Percentiles rank a stretch among this genome's conserved stretches.
Evolutionary conservation across 2,797 vertebrate genomes (phyloP).

Genomic region (Poecilia velifera): DNA sequence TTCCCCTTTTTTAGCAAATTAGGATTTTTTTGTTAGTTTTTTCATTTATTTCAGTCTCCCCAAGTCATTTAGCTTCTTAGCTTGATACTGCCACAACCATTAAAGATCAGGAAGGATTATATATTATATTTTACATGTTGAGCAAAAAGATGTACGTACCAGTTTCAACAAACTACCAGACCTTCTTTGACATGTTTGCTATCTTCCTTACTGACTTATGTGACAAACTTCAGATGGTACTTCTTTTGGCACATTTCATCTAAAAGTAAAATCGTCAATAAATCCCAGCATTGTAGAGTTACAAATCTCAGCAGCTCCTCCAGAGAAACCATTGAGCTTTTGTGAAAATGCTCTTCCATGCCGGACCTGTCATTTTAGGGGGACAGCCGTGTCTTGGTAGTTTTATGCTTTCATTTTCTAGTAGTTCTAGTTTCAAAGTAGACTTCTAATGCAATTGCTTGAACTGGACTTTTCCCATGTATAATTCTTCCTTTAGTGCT

Average conservation of each 20-base stretch:
- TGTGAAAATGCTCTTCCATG: background rate
- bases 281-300: background rate
- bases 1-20: background rate
- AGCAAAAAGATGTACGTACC: background rate
- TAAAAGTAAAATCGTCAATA: background rate
- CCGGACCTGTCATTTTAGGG: background rate
- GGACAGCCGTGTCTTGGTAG: background rate
- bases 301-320: background rate
- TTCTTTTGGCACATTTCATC: background rate
- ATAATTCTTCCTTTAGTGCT: background rate
- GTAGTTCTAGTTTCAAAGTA: background rate
- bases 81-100: background rate
- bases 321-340: background rate
- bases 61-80: background rate
- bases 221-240: background rate
- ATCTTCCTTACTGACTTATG: background rate
- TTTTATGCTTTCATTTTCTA: background rate
- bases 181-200: background rate
- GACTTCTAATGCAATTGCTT: background rate
- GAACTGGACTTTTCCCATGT: background rate
- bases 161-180: background rate
- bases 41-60: slow-evolving; percentile 1
- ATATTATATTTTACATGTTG: background rate
- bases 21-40: background rate
- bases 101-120: background rate